Percentiles rank a stretch among this genome's conserved stretches.
These are phyloP conservation scores for Orbicella faveolata DNA, from an alignment of 64 coral and sea anemone species.

Conservation along the genomic window DNA sequence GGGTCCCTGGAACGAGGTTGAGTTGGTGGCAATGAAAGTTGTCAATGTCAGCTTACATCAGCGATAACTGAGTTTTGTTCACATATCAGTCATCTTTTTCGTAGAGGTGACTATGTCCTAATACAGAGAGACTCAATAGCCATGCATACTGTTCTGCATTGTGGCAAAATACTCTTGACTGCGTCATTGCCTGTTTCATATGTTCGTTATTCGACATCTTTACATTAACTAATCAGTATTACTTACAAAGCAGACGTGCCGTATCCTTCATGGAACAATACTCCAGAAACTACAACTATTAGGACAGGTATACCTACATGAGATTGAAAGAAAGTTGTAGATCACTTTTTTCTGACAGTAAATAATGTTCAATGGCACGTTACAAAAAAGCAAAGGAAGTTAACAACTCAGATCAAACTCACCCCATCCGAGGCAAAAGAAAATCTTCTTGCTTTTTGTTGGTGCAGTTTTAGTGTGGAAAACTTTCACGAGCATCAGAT, in stretches of 20 bases:
- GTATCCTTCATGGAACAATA: slow-evolving; percentile 32
- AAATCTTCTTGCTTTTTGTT: slow-evolving; percentile 68
- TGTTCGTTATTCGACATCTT: neutral
- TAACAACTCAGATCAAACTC: neutral
- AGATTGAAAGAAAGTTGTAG: neutral
- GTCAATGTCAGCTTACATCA: too few relatives aligned
- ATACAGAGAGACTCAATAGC: too few relatives aligned
- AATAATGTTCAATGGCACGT: neutral
- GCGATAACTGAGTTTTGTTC: too few relatives aligned
- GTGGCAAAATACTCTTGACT: too few relatives aligned
- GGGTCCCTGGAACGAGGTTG: too few relatives aligned
- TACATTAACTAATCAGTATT: neutral
- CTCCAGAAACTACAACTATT: slow-evolving; percentile 27
- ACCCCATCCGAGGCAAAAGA: slow-evolving; percentile 81
- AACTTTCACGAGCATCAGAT: slow-evolving; percentile 86
- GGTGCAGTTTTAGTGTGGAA: slow-evolving; percentile 74
- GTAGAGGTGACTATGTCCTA: too few relatives aligned
- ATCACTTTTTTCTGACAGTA: neutral
- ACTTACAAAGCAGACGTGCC: slow-evolving; percentile 31
- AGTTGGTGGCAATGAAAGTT: too few relatives aligned
- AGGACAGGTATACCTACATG: slow-evolving; percentile 6
- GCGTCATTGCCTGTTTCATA: neutral
- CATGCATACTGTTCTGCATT: too few relatives aligned
- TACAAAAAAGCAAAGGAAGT: neutral
- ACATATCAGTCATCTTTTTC: too few relatives aligned